Conservation (phyloP, 2,797 vertebrate species). For the Sebastes baramenuke region DNA sequence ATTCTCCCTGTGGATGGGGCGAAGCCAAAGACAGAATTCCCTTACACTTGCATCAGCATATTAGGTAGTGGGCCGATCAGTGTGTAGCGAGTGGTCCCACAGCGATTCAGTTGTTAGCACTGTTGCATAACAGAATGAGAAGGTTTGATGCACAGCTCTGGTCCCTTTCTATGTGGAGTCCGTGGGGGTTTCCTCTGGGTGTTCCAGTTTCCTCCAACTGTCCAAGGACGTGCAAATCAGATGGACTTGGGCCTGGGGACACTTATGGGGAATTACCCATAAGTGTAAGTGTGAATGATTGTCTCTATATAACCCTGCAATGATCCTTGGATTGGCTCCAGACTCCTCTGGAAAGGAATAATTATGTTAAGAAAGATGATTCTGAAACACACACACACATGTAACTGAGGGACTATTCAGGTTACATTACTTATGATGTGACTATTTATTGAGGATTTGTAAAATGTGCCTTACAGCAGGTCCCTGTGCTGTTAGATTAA, state of each 20-base stretch:
- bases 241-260: not conserved
- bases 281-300: constrained; percentile 37
- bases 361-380: not conserved
- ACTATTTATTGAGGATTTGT: constrained; percentile 16
- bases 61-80: constrained; percentile 2
- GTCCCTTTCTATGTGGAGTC: not conserved
- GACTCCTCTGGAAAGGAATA: not conserved
- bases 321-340: not conserved
- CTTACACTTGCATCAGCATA: constrained; percentile 6
- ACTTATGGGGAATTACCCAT: constrained; percentile 11
- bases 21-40: constrained; percentile 27
- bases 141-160: constrained; percentile 7
- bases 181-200: constrained; percentile 8
- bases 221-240: constrained; percentile 44
- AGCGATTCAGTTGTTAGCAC: constrained; percentile 9
- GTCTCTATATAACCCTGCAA: constrained; percentile 17
- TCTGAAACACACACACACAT: not conserved
- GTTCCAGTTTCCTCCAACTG: constrained; percentile 39
- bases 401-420: not conserved
- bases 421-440: not conserved
- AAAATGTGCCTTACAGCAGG: constrained; percentile 12
- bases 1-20: not conserved
- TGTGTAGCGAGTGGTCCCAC: constrained; percentile 12
- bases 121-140: constrained; percentile 22
- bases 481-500: constrained; percentile 36